phyloP scores from a whole-genome alignment of 2,888 invertebrate species.

The Scelioninae gen. 2 region DNA sequence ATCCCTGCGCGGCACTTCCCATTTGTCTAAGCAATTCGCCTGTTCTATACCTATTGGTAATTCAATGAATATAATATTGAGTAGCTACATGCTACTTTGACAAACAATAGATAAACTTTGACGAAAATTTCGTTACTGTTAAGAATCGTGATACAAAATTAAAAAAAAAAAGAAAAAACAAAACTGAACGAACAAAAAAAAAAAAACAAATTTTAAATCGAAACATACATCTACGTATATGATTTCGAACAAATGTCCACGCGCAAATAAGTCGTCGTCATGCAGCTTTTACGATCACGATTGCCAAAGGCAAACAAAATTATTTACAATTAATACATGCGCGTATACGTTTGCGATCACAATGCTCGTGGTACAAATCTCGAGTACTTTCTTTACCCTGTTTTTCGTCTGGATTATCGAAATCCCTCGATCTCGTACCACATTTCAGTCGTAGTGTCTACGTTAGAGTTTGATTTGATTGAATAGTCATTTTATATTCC shows the following conservation, averaged over 20 bases:
- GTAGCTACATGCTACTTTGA: slow-evolving; percentile 38
- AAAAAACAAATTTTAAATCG: not conserved
- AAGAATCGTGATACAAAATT: not conserved
- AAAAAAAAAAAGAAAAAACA: not conserved
- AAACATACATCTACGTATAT: no score
- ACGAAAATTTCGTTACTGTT: not conserved
- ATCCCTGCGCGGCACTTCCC: slow-evolving; percentile 19
- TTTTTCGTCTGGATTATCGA: slow-evolving; percentile 64
- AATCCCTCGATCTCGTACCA: slow-evolving; percentile 65
- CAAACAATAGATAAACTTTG: not conserved
- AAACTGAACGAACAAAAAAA: not conserved
- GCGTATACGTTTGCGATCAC: slow-evolving; percentile 75
- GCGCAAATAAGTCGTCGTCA: slow-evolving; percentile 33
- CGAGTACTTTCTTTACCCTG: slow-evolving; percentile 66
- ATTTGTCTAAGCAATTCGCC: slow-evolving; percentile 48
- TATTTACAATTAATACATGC: slow-evolving; percentile 74
- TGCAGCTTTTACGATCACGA: slow-evolving; percentile 48
- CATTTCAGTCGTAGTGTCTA: slow-evolving; percentile 62
- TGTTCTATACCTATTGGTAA: slow-evolving; percentile 44
- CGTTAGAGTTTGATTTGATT: slow-evolving; percentile 57
- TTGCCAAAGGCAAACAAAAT: slow-evolving; percentile 60
- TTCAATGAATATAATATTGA: slow-evolving; percentile 26
- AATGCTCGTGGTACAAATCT: slow-evolving; percentile 68
- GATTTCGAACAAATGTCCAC: no score
- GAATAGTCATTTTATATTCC: slow-evolving; percentile 27